Evolutionary conservation across 1,140 invertebrate genomes (phyloP).

Genomic region (Nymphalis io): DNA sequence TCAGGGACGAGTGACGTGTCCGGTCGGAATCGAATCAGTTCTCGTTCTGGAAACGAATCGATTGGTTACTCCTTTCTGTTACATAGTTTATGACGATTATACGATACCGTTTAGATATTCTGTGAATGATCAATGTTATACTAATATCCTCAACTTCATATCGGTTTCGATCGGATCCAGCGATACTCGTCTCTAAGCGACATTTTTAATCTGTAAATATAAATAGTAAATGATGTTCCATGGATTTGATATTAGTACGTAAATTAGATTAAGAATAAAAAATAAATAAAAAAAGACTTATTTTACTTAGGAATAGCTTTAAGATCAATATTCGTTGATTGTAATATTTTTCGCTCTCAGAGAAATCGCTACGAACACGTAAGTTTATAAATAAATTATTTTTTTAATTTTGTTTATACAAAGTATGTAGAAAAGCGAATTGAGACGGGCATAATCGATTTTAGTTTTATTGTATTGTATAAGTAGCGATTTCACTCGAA

Average conservation of each 20-base stretch:
- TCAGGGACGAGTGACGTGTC: conserved; percentile 53
- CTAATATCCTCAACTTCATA: not conserved
- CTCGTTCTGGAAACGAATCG: too few relatives aligned
- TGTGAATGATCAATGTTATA: conserved; percentile 42
- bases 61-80: too few relatives aligned
- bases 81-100: too few relatives aligned
- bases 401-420: too few relatives aligned
- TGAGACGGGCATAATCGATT: too few relatives aligned
- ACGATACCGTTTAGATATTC: too few relatives aligned
- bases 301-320: conserved; percentile 40
- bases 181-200: conserved; percentile 13
- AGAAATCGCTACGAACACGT: not conserved
- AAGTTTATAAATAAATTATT: too few relatives aligned
- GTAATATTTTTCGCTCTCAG: not conserved
- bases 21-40: not conserved
- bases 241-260: conserved; percentile 63
- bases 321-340: conserved; percentile 5
- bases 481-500: too few relatives aligned
- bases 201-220: conserved; percentile 18
- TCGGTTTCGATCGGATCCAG: not conserved
- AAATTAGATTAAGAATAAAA: conserved; percentile 48
- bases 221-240: conserved; percentile 53
- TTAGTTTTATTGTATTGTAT: too few relatives aligned
- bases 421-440: too few relatives aligned
- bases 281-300: conserved; percentile 74